Evolutionary conservation across 1,140 invertebrate genomes (phyloP).

Genomic region (Papilio aristodemus): DNA sequence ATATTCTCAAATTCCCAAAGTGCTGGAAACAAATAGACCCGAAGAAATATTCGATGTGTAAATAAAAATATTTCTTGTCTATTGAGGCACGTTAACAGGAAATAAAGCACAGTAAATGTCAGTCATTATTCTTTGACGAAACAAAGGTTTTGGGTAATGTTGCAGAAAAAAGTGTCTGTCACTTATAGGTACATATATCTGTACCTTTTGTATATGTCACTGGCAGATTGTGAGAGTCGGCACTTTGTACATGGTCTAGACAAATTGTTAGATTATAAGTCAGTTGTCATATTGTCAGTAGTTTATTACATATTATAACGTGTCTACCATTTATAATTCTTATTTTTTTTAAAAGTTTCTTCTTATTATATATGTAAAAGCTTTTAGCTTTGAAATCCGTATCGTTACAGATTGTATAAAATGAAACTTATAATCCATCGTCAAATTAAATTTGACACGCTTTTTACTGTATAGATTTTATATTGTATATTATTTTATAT

Average conservation of each 20-base stretch:
- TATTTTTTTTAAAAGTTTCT: background rate
- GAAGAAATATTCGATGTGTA: constrained; percentile 1
- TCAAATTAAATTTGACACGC: background rate
- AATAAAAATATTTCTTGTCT: constrained; percentile 11
- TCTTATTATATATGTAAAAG: background rate
- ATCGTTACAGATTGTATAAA: background rate
- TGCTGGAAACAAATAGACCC: background rate
- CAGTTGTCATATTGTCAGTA: no score
- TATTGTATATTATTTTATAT: background rate
- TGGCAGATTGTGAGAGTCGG: no score
- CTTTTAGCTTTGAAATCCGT: background rate
- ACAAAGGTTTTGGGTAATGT: background rate
- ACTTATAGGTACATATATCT: constrained; percentile 4
- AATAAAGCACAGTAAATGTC: constrained; percentile 10
- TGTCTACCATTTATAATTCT: background rate
- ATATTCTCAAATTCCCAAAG: constrained; percentile 2
- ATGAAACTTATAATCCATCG: background rate
- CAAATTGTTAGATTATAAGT: no score
- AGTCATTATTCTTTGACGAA: constrained; percentile 16
- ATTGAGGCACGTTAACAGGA: constrained; percentile 7
- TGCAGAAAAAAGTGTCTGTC: constrained; percentile 15
- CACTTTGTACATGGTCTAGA: no score
- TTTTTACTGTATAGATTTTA: background rate
- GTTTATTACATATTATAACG: no score
- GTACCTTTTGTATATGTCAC: background rate